Evolutionary conservation across 2,888 invertebrate species (phyloP), one percentile per base, ranked within the genome.

Genomic region (Dasysyrphus tricinctus): DNA sequence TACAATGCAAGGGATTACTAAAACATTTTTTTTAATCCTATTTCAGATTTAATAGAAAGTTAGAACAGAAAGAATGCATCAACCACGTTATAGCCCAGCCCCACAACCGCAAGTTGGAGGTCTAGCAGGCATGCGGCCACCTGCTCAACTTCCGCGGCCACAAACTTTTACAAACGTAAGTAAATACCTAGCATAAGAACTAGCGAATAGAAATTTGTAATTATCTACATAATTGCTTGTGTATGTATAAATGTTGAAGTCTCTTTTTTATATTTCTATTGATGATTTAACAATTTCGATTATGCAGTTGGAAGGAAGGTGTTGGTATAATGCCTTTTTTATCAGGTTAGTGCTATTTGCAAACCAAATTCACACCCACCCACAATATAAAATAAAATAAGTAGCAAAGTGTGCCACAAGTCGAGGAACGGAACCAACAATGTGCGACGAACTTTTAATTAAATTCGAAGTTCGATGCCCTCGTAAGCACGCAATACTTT

Each of bases 161-260:
- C 90, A 90, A 89, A 91, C 92, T 91, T 92, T 93, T 92, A 92
- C 90, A 90, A 92, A 92, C 91, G 93, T 93, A 93, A 93, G 93
- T 93, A 93, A 34, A 73, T 61, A n/a, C n/a, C n/a, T n/a, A 61
- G 14, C 11, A 39, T 72, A 34, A 76, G 16, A 39, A 51, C 2
- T 44, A 42, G n/a, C 19, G 3, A 32, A 54, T 51, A 14, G 24
- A 29, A 32, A 49, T 49, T 19, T 19, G n/a, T 44, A n/a, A 47
- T 2, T 7, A n/a, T n/a, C n/a, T n/a, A 8, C 16, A 1, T 49
- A 39, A 39, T 37, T 42, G 44, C 72, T 65, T 65, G 5, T 16
- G n/a, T 61, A 11, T 14, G 56, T 47, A 16, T 29, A 3, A 57
- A 44, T 49, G 47, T 56, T 75, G 44, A n/a, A 56, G 51, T 70